Conservation (phyloP, 1,140 invertebrate genomes). For the Myzus persicae region DNA sequence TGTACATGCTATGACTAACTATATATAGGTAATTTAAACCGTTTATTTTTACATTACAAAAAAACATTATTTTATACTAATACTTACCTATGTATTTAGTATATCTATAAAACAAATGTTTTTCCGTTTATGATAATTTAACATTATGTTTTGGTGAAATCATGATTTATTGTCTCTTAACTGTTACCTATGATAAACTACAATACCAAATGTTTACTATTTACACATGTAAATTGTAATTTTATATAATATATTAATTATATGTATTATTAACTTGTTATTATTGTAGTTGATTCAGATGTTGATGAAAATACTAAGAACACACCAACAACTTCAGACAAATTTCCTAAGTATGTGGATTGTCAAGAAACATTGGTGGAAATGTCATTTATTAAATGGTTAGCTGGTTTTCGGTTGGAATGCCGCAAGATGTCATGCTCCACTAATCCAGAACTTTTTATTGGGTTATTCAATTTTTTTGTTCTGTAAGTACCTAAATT, state of each 20-base stretch:
- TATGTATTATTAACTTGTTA: neutral
- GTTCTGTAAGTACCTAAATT: conserved; percentile 7
- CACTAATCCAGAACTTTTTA: neutral
- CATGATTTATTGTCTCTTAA: neutral
- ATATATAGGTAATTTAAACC: neutral
- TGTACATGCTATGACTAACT: neutral
- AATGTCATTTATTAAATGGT: conserved; percentile 53
- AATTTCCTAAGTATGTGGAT: conserved; percentile 49
- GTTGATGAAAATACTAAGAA: conserved; percentile 22
- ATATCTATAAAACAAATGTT: neutral
- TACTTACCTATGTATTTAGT: neutral
- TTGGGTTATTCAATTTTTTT: conserved; percentile 45
- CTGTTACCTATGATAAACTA: neutral
- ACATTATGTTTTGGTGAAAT: neutral
- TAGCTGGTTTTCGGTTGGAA: conserved; percentile 44
- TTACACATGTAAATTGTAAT: neutral
- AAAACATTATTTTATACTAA: neutral
- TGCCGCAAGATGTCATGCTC: neutral
- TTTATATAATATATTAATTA: neutral
- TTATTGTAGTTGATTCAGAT: conserved; percentile 51
- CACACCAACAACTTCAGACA: neutral
- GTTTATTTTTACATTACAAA: neutral
- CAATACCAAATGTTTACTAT: neutral
- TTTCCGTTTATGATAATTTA: neutral
- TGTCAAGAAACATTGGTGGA: conserved; percentile 54